These are phyloP conservation scores for Diplogasteroides magnus DNA, from an alignment of 1,140 invertebrate species.

Conservation along the genomic window DNA sequence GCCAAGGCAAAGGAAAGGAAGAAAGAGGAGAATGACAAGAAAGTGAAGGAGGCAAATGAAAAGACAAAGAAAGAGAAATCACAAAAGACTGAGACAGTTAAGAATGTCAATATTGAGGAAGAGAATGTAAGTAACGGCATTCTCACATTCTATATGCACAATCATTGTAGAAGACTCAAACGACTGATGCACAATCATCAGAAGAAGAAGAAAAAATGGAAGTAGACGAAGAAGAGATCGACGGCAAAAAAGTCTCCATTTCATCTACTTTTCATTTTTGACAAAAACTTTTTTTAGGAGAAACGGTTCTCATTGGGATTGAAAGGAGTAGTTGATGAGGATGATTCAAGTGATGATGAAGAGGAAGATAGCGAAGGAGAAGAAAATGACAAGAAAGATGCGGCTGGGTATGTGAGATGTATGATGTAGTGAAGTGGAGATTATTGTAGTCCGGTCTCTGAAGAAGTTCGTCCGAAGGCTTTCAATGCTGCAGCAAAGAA, in stretches of 20 bases:
- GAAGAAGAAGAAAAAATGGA: no score
- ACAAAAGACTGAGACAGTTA: not conserved
- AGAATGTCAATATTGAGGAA: not conserved
- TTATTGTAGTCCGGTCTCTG: not conserved
- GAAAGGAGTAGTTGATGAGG: not conserved
- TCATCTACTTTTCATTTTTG: no score
- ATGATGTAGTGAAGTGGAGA: not conserved
- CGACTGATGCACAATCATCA: no score
- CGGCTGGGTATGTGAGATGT: not conserved
- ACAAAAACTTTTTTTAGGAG: no score
- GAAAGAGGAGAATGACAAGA: not conserved
- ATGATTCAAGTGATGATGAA: not conserved
- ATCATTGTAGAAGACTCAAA: no score
- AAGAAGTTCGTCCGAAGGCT: constrained; percentile 3
- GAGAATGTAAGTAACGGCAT: no score
- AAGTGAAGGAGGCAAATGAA: not conserved
- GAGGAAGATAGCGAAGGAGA: not conserved
- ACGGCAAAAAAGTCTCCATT: no score
- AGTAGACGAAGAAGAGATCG: no score
- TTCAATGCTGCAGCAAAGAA: not conserved
- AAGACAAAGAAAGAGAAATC: not conserved
- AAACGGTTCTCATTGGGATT: no score
- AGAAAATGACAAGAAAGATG: not conserved
- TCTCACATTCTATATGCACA: no score
- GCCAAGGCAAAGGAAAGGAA: not conserved